Percentiles rank a stretch among this genome's conserved stretches.
These are phyloP conservation scores for Gymnogyps californianus DNA, from an alignment of 2,113 vertebrate species.

Conservation along the genomic window DNA sequence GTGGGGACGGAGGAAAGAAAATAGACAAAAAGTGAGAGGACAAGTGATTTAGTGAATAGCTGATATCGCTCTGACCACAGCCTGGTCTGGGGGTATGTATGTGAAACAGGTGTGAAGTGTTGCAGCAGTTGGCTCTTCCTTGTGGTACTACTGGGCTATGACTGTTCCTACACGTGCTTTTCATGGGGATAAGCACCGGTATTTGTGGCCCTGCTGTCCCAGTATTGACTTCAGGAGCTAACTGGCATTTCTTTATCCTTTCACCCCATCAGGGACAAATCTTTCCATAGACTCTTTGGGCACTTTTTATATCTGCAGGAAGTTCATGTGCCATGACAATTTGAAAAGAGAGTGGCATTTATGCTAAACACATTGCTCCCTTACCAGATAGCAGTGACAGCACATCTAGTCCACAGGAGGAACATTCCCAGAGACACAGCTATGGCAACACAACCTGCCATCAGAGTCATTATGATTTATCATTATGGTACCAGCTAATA, in stretches of 20 bases:
- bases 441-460: background rate
- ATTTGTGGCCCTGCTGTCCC: background rate
- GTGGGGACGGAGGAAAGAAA: background rate
- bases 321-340: background rate
- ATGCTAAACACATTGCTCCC: background rate
- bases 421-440: background rate
- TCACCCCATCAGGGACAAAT: background rate
- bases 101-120: background rate
- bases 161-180: background rate
- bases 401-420: background rate
- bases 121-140: rapidly evolving
- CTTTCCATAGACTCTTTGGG: background rate
- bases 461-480: background rate
- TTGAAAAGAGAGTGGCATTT: background rate
- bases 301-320: background rate
- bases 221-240: background rate
- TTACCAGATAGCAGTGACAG: background rate
- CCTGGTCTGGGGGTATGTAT: rapidly evolving
- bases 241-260: background rate
- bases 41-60: background rate
- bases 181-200: rapidly evolving
- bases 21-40: background rate
- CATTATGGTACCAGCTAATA: background rate
- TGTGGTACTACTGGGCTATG: background rate
- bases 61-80: rapidly evolving